Conservation (phyloP, 2,888 invertebrate genomes). For the Phrixothrix hirtus region DNA sequence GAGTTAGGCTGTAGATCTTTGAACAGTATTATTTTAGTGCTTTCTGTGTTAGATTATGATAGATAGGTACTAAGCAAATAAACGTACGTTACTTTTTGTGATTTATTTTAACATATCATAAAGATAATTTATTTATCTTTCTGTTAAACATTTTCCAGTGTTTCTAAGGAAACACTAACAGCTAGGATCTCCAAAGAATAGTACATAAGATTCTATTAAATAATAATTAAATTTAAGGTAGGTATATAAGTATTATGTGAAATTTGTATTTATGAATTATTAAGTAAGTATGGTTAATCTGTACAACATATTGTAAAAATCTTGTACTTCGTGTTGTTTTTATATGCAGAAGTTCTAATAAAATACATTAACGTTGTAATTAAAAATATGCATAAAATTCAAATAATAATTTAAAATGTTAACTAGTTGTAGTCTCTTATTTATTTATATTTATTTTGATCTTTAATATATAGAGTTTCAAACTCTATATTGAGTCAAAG, state of each 20-base stretch:
- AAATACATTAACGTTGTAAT: neutral
- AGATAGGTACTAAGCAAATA: slow-evolving; percentile 9
- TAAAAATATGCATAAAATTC: slow-evolving; percentile 5
- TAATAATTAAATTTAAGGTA: neutral
- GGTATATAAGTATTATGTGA: neutral
- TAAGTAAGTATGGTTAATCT: slow-evolving; percentile 3
- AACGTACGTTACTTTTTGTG: slow-evolving; percentile 23
- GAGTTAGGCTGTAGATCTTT: slow-evolving; percentile 1
- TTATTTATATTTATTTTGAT: slow-evolving; percentile 28
- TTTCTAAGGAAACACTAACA: slow-evolving; percentile 19
- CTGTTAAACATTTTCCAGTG: slow-evolving; percentile 19
- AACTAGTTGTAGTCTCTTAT: slow-evolving; percentile 35
- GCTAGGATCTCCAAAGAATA: slow-evolving; percentile 28
- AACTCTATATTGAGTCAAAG: slow-evolving; percentile 31
- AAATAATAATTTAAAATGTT: slow-evolving; percentile 20
- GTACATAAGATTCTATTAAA: slow-evolving; percentile 5
- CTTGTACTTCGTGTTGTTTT: too few relatives aligned
- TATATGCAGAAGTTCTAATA: slow-evolving; percentile 7
- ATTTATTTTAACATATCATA: slow-evolving; percentile 30
- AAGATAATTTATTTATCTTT: slow-evolving; percentile 15
- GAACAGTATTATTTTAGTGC: slow-evolving; percentile 21
- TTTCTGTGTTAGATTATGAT: slow-evolving; percentile 15
- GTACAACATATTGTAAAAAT: too few relatives aligned
- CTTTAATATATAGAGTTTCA: slow-evolving; percentile 26
- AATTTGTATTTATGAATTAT: slow-evolving; percentile 1